A percentile compares a stretch with the other conserved stretches of the same genome.
Evolutionary conservation across 53 echinoderm and acorn worm genomes (phyloP).

Genomic region (Apostichopus leukothele): DNA sequence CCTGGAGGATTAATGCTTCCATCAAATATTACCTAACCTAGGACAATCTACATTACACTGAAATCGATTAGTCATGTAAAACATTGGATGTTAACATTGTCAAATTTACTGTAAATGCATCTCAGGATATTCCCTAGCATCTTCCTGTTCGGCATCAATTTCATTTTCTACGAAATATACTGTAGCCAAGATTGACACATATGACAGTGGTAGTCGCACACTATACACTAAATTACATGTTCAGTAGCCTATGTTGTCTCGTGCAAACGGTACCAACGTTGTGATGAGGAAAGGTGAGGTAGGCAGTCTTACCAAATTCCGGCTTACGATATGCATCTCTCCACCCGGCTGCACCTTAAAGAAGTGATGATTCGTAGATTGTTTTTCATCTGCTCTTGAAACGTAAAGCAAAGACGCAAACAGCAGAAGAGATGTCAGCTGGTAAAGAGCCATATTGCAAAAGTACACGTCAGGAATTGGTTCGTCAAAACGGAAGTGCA

Average conservation of each 20-base stretch:
- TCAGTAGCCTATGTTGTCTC: background rate
- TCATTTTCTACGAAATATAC: too few species aligned
- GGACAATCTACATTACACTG: background rate
- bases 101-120: too few species aligned
- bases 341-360: constrained; percentile 31
- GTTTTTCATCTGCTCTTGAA: background rate
- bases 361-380: constrained; percentile 24
- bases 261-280: background rate
- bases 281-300: too few species aligned
- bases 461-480: background rate
- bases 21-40: background rate
- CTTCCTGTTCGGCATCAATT: too few species aligned
- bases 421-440: background rate
- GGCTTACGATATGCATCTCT: constrained; percentile 21
- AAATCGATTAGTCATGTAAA: background rate
- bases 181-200: too few species aligned
- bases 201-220: background rate
- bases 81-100: too few species aligned
- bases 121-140: too few species aligned
- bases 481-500: too few species aligned
- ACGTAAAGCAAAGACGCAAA: background rate
- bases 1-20: background rate
- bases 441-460: background rate
- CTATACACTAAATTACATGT: background rate
- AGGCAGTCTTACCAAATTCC: constrained; percentile 8